A percentile compares a stretch with the other conserved stretches of the same genome.
phyloP scores from a whole-genome alignment of 53 echinoderm and acorn worm species.

The Zoroaster sp. region DNA sequence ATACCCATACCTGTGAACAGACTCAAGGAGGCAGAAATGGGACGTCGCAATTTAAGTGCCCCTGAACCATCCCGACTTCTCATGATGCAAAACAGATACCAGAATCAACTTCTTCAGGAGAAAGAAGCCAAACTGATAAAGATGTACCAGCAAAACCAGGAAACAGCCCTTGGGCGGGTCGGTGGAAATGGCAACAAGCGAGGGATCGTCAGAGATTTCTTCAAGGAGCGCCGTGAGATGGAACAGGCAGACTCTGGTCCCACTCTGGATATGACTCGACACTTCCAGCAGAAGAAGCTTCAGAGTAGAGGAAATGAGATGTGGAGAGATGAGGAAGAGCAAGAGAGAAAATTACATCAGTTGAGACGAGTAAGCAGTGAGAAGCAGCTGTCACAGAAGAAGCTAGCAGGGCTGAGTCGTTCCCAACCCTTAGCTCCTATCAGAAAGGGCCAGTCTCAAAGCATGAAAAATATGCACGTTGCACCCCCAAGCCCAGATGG shows the following conservation, averaged over 20 bases:
- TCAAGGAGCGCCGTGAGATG: conserved; percentile 69
- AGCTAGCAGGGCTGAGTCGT: not conserved
- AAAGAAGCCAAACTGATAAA: conserved; percentile 84
- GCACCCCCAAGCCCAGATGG: conserved; percentile 51
- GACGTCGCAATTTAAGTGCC: conserved; percentile 59
- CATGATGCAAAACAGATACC: conserved; percentile 73
- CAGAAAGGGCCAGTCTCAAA: conserved; percentile 45
- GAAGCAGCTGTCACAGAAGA: conserved; percentile 51
- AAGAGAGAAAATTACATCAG: conserved; percentile 60
- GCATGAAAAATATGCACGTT: not conserved
- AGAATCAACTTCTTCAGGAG: conserved; percentile 76
- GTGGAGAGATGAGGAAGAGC: not conserved
- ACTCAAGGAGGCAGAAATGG: conserved; percentile 3
- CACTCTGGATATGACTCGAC: conserved; percentile 9
- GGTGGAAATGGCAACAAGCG: conserved; percentile 4
- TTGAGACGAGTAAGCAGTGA: conserved; percentile 46
- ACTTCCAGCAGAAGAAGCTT: conserved; percentile 66
- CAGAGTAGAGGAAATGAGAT: conserved; percentile 15
- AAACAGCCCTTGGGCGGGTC: conserved; percentile 25
- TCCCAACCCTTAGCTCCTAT: conserved; percentile 80
- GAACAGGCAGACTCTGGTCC: conserved; percentile 54
- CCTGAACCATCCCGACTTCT: conserved; percentile 79
- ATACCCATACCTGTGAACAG: conserved; percentile 34
- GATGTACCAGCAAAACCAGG: conserved; percentile 79
- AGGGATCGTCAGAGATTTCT: conserved; percentile 89